Conservation (phyloP, 1,140 invertebrate species). For the Bombus fervidus region DNA sequence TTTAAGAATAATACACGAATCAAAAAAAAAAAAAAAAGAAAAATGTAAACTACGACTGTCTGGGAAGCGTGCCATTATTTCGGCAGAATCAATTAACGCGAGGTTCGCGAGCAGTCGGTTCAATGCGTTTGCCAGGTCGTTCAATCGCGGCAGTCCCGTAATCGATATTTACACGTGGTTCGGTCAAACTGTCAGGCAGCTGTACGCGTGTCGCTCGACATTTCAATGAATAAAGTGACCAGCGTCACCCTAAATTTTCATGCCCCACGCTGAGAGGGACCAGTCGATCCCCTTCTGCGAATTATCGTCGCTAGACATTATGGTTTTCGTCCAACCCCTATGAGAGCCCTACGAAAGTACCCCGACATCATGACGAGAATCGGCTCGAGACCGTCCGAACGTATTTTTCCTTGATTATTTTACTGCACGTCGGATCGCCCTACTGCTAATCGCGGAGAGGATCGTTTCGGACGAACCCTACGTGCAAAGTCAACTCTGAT, state of each 20-base stretch:
- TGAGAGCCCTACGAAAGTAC: conserved; percentile 7
- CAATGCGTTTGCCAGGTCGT: conserved; percentile 49
- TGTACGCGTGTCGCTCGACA: conserved; percentile 40
- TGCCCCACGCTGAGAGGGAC: conserved; percentile 16
- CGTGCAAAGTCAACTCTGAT: not conserved
- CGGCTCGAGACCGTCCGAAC: not conserved
- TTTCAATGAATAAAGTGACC: conserved; percentile 64
- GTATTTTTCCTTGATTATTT: not conserved
- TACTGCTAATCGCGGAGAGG: conserved; percentile 44
- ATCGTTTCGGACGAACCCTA: conserved; percentile 17
- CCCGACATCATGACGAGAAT: not conserved
- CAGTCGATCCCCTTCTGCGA: conserved; percentile 4
- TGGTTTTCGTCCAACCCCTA: conserved; percentile 57
- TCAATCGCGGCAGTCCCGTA: conserved; percentile 45
- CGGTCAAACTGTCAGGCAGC: conserved; percentile 30
- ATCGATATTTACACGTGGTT: conserved; percentile 50
- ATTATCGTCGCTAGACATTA: conserved; percentile 44
- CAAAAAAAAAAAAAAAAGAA: not conserved
- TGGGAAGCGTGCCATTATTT: conserved; percentile 39
- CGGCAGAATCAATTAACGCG: conserved; percentile 52
- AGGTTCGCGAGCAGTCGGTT: conserved; percentile 13
- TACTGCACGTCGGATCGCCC: not conserved
- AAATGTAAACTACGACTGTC: not conserved
- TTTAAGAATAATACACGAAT: not conserved
- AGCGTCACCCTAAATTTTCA: conserved; percentile 57